Base-by-base conservation (phyloP, 30 jellyfish, hydroid and myxozoan species). In the Aurelia coerulea region DNA sequence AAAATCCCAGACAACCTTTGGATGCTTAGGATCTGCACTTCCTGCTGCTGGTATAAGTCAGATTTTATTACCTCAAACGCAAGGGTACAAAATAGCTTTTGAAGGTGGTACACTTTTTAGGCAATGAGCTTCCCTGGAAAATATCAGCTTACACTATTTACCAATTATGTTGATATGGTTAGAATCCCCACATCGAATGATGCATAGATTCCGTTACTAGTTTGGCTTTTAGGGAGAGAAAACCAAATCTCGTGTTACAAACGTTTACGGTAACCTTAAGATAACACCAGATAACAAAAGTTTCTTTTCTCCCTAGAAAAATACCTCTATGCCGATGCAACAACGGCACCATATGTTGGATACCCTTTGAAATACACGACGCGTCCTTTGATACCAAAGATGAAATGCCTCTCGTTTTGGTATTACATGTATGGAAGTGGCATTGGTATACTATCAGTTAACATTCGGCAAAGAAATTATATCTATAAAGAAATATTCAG, bases 401-500 rank as follows among this genome's bases (percentile, higher is more conserved):
- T 46, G 68, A 76, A 77, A 34, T 90, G 97, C 53, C 80, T 90
- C 8, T 33, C 90, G 14, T 90, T 90, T 63, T 83, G 97, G 97
- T 90, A 83, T 65, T 93, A 90, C 73, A 90, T 90, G 97, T 50
- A 68, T 84, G 97, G 97, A 34, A 87, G 77, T 2, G 92, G 83
- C 83, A 77, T 90, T 35, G 97, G 91, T 37, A 56, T 75, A 51
- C 87, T 90, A 18, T 65, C 83, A 10, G 92, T 90, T 16, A 76
- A 81, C 42, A 31, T 69, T 17, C 46, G 56, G 74, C 88, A 83
- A 19, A 50, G 56, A 59, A 63, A 77, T 18, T 12, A 74, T 5
- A 8, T 78, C 13, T 53, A 79, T 66, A 72, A 71, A 35, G 87
- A 93, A 71, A 35, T 90, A 2, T 90, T 83, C 73, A 69, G 91